Evolutionary conservation across 1,140 invertebrate species (phyloP).

Genomic region (Aricia agestis): DNA sequence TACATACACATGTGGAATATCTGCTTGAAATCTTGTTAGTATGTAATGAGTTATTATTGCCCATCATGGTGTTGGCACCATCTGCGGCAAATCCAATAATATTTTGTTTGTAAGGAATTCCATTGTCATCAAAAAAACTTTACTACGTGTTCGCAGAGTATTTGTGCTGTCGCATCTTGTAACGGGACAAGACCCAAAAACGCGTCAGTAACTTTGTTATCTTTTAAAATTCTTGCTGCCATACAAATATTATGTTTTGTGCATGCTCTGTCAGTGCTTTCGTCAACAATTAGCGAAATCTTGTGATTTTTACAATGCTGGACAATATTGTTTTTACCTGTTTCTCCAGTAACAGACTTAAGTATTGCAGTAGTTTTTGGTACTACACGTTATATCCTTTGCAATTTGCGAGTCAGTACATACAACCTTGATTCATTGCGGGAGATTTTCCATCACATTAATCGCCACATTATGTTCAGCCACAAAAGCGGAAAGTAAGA

Average conservation of each 20-base stretch:
- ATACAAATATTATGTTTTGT: slow-evolving; percentile 49
- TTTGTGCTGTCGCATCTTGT: too few relatives aligned
- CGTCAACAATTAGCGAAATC: slow-evolving; percentile 50
- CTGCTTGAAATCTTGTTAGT: slow-evolving; percentile 33
- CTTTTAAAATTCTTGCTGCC: too few relatives aligned
- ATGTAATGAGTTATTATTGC: slow-evolving; percentile 47
- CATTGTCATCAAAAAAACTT: slow-evolving; percentile 42
- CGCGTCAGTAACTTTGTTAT: too few relatives aligned
- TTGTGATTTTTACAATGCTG: slow-evolving; percentile 27
- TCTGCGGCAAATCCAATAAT: slow-evolving; percentile 57
- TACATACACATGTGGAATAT: slow-evolving; percentile 42
- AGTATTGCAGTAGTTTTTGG: too few relatives aligned
- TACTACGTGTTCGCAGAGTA: too few relatives aligned
- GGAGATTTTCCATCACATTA: too few relatives aligned
- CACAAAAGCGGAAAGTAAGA: too few relatives aligned
- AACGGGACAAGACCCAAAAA: too few relatives aligned
- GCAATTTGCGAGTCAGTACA: too few relatives aligned
- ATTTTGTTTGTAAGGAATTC: slow-evolving; percentile 52
- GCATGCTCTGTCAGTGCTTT: slow-evolving; percentile 42
- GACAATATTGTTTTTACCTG: slow-evolving; percentile 21
- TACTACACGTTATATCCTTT: too few relatives aligned
- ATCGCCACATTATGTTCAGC: too few relatives aligned
- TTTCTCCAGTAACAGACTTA: slow-evolving; percentile 28
- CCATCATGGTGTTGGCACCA: slow-evolving; percentile 53
- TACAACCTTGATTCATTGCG: too few relatives aligned